Evolutionary conservation across 2,797 vertebrate species (phyloP).

Genomic region (Microtus californicus): DNA sequence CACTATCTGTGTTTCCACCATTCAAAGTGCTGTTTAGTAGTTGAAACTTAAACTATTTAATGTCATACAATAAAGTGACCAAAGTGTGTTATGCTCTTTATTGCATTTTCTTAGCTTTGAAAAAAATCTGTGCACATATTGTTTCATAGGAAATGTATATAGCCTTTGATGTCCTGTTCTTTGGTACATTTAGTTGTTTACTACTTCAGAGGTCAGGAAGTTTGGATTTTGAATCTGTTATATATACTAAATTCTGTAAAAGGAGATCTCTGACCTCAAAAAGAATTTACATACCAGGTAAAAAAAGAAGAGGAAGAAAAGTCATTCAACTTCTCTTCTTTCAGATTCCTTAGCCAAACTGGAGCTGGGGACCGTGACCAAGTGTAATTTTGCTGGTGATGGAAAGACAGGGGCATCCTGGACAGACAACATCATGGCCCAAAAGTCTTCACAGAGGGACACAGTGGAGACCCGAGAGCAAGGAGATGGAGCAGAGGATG

Average conservation of each 20-base stretch:
- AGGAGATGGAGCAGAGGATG: slow-evolving; percentile 91
- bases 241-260: slow-evolving; percentile 78
- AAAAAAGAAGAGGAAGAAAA: too few species aligned
- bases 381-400: slow-evolving; percentile 95
- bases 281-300: slow-evolving; percentile 78
- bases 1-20: slow-evolving; percentile 96
- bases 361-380: slow-evolving; percentile 92
- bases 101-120: slow-evolving; percentile 83
- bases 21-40: slow-evolving; percentile 99
- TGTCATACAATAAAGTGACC: slow-evolving; percentile 99
- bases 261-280: slow-evolving; percentile 79
- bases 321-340: neutral
- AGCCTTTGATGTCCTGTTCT: slow-evolving; percentile 78
- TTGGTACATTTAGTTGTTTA: slow-evolving; percentile 79
- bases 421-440: slow-evolving; percentile 94
- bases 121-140: slow-evolving; percentile 78
- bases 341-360: slow-evolving; percentile 92
- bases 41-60: slow-evolving; percentile 98
- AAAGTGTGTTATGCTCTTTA: slow-evolving; percentile 91
- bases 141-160: slow-evolving; percentile 78
- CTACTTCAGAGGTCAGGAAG: slow-evolving; percentile 64
- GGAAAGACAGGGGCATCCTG: slow-evolving; percentile 91
- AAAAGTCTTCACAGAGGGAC: slow-evolving; percentile 84
- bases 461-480: slow-evolving; percentile 68
- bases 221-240: slow-evolving; percentile 78